A percentile compares a stretch with the other conserved stretches of the same genome.
These are phyloP conservation scores for Dendrocincla tyrannina DNA, from an alignment of 2,797 vertebrate genomes.

Conservation along the genomic window DNA sequence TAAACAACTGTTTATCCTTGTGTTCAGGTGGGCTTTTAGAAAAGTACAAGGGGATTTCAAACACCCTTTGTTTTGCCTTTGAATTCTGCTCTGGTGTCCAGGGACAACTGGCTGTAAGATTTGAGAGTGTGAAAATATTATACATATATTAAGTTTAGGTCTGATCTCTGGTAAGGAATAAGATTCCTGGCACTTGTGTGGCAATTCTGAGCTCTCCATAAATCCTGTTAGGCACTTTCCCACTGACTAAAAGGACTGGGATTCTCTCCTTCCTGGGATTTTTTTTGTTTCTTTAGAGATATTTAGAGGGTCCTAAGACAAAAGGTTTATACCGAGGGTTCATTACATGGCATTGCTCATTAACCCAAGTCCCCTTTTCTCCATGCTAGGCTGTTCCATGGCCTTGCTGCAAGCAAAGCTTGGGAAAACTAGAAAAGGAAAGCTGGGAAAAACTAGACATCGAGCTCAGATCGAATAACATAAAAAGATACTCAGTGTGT, in stretches of 20 bases:
- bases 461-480: fast-evolving
- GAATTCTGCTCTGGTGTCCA: background rate
- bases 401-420: background rate
- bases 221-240: background rate
- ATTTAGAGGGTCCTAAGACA: background rate
- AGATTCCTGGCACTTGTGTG: background rate
- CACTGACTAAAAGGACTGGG: background rate
- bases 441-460: too few species aligned
- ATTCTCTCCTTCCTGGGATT: background rate
- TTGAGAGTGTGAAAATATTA: background rate
- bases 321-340: background rate
- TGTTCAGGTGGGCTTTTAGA: background rate
- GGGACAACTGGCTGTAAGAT: background rate
- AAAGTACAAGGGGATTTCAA: background rate
- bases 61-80: background rate
- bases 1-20: conserved; percentile 28
- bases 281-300: background rate
- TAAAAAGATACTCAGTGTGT: fast-evolving
- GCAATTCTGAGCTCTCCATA: background rate
- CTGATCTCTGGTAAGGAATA: background rate
- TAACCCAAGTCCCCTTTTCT: background rate
- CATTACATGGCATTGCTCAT: background rate
- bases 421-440: background rate
- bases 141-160: background rate
- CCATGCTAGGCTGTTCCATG: background rate